Evolutionary conservation across 30 jellyfish, hydroid and myxozoan species (phyloP), one percentile per base, ranked within the genome.

Genomic region (Pelagia noctiluca): DNA sequence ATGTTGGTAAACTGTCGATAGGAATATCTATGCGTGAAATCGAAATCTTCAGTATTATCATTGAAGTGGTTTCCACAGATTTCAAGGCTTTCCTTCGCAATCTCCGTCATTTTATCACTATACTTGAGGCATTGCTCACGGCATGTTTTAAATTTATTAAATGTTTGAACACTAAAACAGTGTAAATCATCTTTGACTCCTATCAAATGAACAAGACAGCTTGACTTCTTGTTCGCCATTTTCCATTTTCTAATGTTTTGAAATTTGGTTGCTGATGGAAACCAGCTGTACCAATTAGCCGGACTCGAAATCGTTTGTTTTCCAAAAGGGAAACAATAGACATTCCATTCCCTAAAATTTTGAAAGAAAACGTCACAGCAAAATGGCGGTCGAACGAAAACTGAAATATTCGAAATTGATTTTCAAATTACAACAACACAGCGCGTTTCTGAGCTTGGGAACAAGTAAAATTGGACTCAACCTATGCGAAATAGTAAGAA

Each of bases 361-460:
- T 42, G 57, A 42, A 42, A 42, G 57, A 42, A 42, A 42, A 42
- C 57, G 57, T 42, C 57, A 42, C 57, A 42, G 57, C 57, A 42
- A 42, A 42, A 42, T 42, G 57, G 57, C 57, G 57, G 57, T 42
- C 57, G 57, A 42, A 42, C 57, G 57, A 42, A 42, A 42, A 42
- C 57, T 42, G 57, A 42, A 42, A 42, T 42, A 42, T 42, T 42
- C 57, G 57, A 42, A 42, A 42, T 42, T 42, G 57, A 42, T 42
- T 42, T 42, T 5, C 57, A 42, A 42, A 42, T 42, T 42, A 42
- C 57, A 42, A 42, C 57, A 42, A 42, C 57, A 42, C 57, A 5
- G 57, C 57, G 57, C 57, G 57, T 42, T 42, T 42, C 57, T 42
- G 57, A 42, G 57, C 57, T 42, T 42, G 57, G 57, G 57, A 42